Conservation (phyloP, 1,140 invertebrate species). For the Centruroides sculpturatus region DNA sequence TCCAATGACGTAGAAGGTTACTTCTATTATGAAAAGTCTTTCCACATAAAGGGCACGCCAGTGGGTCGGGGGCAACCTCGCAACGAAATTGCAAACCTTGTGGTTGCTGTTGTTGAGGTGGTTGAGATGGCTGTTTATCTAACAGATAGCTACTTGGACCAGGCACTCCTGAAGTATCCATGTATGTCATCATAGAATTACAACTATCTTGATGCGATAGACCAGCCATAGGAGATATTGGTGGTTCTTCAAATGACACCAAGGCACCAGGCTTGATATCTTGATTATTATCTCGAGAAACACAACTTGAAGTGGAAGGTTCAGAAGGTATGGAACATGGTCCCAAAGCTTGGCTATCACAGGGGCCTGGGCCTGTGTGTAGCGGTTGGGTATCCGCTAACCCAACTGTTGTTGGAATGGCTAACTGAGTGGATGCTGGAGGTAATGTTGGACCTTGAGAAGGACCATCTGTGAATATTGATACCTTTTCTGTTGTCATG, state of each 20-base stretch:
- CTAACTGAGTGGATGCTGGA: not conserved
- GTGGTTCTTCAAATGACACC: constrained; percentile 14
- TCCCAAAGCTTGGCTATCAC: not conserved
- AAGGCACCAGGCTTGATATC: constrained; percentile 13
- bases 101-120: constrained; percentile 12
- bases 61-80: no score
- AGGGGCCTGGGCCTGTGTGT: not conserved
- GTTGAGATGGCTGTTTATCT: constrained; percentile 6
- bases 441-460: not conserved
- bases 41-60: no score
- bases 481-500: constrained; percentile 3
- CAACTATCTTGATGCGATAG: constrained; percentile 6
- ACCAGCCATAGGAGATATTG: constrained; percentile 13
- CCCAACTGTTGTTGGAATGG: not conserved
- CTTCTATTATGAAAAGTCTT: not conserved
- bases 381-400: not conserved
- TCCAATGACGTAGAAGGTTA: not conserved
- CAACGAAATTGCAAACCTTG: not conserved
- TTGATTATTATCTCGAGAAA: not conserved
- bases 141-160: constrained; percentile 16
- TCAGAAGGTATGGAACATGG: not conserved
- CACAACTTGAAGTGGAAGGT: not conserved
- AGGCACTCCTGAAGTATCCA: constrained; percentile 14
- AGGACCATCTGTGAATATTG: not conserved
- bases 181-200: constrained; percentile 16